These are phyloP conservation scores for Dorcus hopei DNA, from an alignment of 2,888 invertebrate species.

Conservation along the genomic window DNA sequence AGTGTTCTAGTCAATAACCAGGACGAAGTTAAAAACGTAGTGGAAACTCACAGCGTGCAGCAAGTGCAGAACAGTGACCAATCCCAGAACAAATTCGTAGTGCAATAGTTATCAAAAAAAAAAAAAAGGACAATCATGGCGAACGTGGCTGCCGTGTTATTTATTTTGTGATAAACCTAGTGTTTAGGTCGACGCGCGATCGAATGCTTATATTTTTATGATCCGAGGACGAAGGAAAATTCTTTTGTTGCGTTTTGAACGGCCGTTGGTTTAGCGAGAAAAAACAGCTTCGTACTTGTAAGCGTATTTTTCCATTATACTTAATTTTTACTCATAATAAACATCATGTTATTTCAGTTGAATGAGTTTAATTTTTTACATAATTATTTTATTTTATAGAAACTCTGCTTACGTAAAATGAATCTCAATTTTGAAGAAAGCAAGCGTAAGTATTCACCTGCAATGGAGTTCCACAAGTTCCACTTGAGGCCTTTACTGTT, in stretches of 20 bases:
- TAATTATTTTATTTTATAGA: too few relatives aligned
- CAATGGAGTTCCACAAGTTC: too few relatives aligned
- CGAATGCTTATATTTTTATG: background rate
- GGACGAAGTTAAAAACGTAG: background rate
- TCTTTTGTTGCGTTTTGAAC: background rate
- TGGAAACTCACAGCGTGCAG: background rate
- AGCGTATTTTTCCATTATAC: background rate
- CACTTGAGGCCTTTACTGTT: too few relatives aligned
- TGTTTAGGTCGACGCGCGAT: background rate
- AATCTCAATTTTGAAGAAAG: too few relatives aligned
- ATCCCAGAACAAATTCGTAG: background rate
- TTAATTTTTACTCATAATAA: background rate
- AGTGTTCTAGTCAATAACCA: conserved; percentile 22
- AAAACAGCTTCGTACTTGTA: too few relatives aligned
- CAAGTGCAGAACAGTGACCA: background rate
- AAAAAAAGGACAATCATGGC: background rate
- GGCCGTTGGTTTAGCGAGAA: background rate
- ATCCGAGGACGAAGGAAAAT: background rate
- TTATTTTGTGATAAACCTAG: background rate
- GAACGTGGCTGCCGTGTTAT: background rate
- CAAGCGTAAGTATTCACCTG: too few relatives aligned
- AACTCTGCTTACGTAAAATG: too few relatives aligned
- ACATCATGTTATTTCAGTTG: too few relatives aligned
- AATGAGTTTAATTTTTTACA: too few relatives aligned
- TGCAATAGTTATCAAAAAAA: background rate